Evolutionary conservation across 2,888 invertebrate species (phyloP), one percentile per base, ranked within the genome.

Genomic region (Chymomyza amoena): DNA sequence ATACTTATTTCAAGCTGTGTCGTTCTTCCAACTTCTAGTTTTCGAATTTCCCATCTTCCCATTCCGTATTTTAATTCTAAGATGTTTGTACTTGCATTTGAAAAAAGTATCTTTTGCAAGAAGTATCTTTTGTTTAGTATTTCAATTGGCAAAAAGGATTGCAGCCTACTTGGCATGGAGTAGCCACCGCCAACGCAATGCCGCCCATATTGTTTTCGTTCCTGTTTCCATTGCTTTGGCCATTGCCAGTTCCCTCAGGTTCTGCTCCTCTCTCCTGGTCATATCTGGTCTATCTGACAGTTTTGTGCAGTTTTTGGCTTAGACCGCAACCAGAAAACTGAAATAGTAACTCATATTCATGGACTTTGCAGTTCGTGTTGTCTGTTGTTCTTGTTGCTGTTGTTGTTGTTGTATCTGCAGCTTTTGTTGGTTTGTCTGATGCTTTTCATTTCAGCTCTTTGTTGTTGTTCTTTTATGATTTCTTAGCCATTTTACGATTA

Each of bases 401-500:
- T 70, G 18, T 15, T 67, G 32, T 28, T 54, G 51, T 25, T 61
- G 28, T 51, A 52, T 45, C 25, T 50, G 56, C 61, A 20, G 56
- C 52, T 62, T 77, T 71, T 78, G 73, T 75, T 72, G 68, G 74
- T 78, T 76, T 72, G 54, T n/a, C 18, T 69, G 65, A 68, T 67
- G 67, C 66, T 73, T 70, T 69, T 70, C 70, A 74, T 66, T 68
- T 71, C 64, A 20, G 13, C 28, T 9, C n/a, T 32, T 54, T 32
- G 51, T 10, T 36, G 28, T 54, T n/a, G n/a, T 66, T 16, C 13
- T 61, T 83, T 87, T 67, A 84, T 87, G 87, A 86, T 84, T 86
- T 86, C 84, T 79, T 84, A 70, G 84, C 80, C 84, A 76, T 81
- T 88, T 86, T 86, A 86, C 85, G 87, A 86, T 86, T 87, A 87